Evolutionary conservation across 1,140 invertebrate species (phyloP).

Genomic region (Uloborus diversus): DNA sequence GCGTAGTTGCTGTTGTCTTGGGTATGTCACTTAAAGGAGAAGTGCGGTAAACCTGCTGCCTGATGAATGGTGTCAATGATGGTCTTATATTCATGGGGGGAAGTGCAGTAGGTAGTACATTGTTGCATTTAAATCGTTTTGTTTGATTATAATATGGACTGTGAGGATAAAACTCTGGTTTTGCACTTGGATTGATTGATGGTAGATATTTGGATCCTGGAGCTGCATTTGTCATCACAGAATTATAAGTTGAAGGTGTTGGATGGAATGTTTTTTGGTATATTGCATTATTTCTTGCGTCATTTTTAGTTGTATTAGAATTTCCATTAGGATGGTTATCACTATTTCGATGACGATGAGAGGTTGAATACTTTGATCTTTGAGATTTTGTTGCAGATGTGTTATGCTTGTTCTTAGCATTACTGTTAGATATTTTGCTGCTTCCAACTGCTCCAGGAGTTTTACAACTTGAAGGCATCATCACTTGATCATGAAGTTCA

Average conservation of each 20-base stretch:
- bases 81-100: constrained; percentile 3
- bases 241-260: not conserved
- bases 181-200: constrained; percentile 15
- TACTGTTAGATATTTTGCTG: constrained; percentile 37
- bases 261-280: constrained; percentile 46
- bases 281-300: not conserved
- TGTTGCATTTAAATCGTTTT: constrained; percentile 36
- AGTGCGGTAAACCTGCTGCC: constrained; percentile 33
- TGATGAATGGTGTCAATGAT: constrained; percentile 15
- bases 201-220: constrained; percentile 12
- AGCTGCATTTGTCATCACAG: constrained; percentile 19
- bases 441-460: constrained; percentile 37
- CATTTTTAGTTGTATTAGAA: not conserved
- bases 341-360: constrained; percentile 34
- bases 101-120: not conserved
- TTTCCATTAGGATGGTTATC: not conserved
- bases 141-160: constrained; percentile 43
- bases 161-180: constrained; percentile 28
- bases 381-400: constrained; percentile 9
- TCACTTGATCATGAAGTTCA: constrained; percentile 46
- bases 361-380: constrained; percentile 39
- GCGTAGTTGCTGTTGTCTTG: constrained; percentile 24
- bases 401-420: constrained; percentile 31
- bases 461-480: constrained; percentile 48
- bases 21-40: constrained; percentile 35